Evolutionary conservation across 2,797 vertebrate genomes (phyloP).

Genomic region (Rhinoraja longicauda): DNA sequence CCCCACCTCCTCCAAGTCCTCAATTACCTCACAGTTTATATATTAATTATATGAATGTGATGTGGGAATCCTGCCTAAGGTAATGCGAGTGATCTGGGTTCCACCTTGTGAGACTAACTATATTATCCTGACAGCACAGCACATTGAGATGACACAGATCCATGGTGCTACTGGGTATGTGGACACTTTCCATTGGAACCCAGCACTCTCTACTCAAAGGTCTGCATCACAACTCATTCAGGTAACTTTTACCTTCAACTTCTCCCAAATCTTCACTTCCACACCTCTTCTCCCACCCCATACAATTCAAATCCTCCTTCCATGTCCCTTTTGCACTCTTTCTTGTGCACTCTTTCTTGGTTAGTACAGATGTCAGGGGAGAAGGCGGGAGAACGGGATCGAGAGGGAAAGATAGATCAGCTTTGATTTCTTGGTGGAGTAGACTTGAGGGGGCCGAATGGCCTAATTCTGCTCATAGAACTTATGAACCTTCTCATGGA

Average conservation of each 20-base stretch:
- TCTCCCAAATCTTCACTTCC: not conserved
- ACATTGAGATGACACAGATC: not conserved
- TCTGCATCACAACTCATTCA: not conserved
- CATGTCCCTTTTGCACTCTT: not conserved
- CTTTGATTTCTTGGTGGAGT: too few relatives aligned
- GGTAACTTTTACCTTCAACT: not conserved
- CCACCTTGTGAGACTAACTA: not conserved
- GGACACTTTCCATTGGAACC: not conserved
- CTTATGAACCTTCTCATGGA: too few relatives aligned
- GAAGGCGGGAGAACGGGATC: too few relatives aligned
- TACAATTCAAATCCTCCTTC: not conserved
- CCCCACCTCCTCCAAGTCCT: not conserved
- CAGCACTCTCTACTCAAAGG: not conserved
- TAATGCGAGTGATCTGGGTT: not conserved
- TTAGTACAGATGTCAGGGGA: too few relatives aligned
- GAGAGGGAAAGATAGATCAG: too few relatives aligned
- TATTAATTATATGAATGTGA: not conserved
- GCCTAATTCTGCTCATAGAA: too few relatives aligned
- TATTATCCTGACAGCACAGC: not conserved
- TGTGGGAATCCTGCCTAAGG: not conserved
- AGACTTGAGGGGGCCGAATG: too few relatives aligned
- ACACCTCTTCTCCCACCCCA: too few relatives aligned
- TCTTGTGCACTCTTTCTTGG: not conserved
- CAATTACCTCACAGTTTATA: not conserved
- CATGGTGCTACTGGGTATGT: not conserved